Evolutionary conservation across 2,888 invertebrate genomes (phyloP), one percentile per base, ranked within the genome.

Genomic region (Acleris holmiana): DNA sequence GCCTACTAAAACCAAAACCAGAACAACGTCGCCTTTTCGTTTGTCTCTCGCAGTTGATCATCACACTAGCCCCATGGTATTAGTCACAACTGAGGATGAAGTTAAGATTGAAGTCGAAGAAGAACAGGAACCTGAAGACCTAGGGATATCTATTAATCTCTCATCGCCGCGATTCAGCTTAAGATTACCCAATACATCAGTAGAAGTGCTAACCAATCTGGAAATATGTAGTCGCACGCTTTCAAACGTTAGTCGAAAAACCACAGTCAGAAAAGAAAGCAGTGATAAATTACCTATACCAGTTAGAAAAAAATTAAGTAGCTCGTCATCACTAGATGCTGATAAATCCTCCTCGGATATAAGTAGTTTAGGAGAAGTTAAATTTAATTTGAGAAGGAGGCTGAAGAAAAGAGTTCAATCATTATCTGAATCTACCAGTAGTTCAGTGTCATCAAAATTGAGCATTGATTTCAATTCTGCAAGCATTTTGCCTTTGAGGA

Each of bases 361-460:
- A n/a, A 90, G 89, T 69, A 92, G 92, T 71, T 79, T 91, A 69
- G 92, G 92, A 19, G 90, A 92, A 78, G 76, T 91, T 2, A 87
- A 77, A 66, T 70, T 76, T 18, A 79, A 75, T 65, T 69, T 84
- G n/a, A 85, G 79, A 68, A 81, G 73, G 63, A 82, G 71, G 58
- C 62, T 80, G 15, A 74, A 68, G 13, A 83, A 78, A 66, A 76
- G 66, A 62, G 79, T 74, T 69, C 69, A 81, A 15, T 75, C 83
- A 13, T 69, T 83, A 66, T 85, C 87, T 1, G 89, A 88, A 54
- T 82, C 84, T 13, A 47, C 46, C 21, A 85, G 85, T 71, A 82
- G 81, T 57, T 80, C 84, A 2, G 82, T 86, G 15, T 82, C 87
- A 10, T 82, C 87, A 13, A 80, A 79, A 67, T 77, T 73, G 61